These are phyloP conservation scores for Teleogryllus oceanicus DNA, from an alignment of 2,888 invertebrate genomes.

Conservation along the genomic window DNA sequence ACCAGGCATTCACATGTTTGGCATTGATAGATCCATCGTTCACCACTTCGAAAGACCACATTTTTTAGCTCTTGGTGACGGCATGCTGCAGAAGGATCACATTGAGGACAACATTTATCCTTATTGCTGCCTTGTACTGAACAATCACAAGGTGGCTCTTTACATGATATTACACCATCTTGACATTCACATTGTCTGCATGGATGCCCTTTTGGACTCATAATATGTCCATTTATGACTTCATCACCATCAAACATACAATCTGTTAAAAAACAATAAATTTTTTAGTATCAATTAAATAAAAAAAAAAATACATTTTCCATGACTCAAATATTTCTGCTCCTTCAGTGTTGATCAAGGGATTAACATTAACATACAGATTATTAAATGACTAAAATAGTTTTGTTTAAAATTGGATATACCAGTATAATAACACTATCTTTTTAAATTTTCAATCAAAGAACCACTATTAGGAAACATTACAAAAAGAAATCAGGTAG, in stretches of 20 bases:
- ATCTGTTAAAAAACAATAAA: conserved; percentile 40
- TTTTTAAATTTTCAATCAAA: neutral
- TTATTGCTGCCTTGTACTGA: conserved; percentile 42
- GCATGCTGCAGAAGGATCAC: conserved; percentile 69
- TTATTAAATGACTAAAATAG: too few relatives aligned
- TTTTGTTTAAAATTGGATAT: too few relatives aligned
- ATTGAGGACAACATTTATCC: conserved; percentile 72
- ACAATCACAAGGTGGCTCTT: conserved; percentile 68
- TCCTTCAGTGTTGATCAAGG: too few relatives aligned
- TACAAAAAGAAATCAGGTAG: too few relatives aligned
- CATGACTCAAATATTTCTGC: too few relatives aligned
- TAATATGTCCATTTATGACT: conserved; percentile 57
- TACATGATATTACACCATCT: conserved; percentile 64
- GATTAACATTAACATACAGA: too few relatives aligned
- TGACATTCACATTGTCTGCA: conserved; percentile 54
- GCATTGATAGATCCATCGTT: conserved; percentile 87
- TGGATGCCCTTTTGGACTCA: conserved; percentile 50
- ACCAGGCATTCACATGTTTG: conserved; percentile 89
- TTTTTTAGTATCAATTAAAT: too few relatives aligned
- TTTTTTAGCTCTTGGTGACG: conserved; percentile 75
- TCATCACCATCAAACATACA: conserved; percentile 70
- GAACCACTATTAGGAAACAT: neutral
- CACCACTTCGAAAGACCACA: conserved; percentile 73
- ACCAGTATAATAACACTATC: neutral
- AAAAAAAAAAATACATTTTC: too few relatives aligned